Evolutionary conservation across 1,140 invertebrate species (phyloP), one percentile per base, ranked within the genome.

Genomic region (Dendroctonus ponderosae): DNA sequence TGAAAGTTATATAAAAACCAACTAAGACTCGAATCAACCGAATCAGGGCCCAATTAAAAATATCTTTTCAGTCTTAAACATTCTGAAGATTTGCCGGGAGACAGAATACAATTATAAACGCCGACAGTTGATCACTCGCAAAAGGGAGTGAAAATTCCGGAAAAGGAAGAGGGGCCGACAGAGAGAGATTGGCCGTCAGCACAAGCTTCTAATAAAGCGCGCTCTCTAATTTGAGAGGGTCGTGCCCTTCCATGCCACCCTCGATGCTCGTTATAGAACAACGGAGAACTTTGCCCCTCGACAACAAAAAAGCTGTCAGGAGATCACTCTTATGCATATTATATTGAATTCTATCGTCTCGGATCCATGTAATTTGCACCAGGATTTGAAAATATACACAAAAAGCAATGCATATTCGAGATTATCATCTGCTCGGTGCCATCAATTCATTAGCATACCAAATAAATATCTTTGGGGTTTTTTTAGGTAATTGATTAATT

Each of bases 161-260:
- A 60, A 56, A 58, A 59, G 51, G 44, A 44, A 51, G 61, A 63
- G 50, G 49, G 54, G 46, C 39, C 43, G 50, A 44, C 14, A 51
- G 53, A 50, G 43, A 57, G 51, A 68, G 66, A 71, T 69, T 49
- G 67, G 60, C 54, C 60, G 49, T 53, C 38, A 41, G 54, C 44
- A 59, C 44, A 44, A 14, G 61, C 14, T 65, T 57, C 62, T 66
- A 66, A 54, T 65, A 59, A 66, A 66, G 50, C 39, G 44, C 44
- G 56, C 66, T 69, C 72, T 75, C 74, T 75, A 76, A 75, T 77
- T 75, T 74, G 70, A 68, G 68, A 75, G 75, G 75, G 75, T 75
- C 75, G 75, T 73, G 75, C 74, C 74, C 71, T 58, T 58, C 70
- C 58, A 68, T 72, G 66, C 75, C 75, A 75, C 74, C 75, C 74